These are phyloP conservation scores for Heliornis fulica DNA, from an alignment of 2,113 vertebrate genomes.

Conservation along the genomic window DNA sequence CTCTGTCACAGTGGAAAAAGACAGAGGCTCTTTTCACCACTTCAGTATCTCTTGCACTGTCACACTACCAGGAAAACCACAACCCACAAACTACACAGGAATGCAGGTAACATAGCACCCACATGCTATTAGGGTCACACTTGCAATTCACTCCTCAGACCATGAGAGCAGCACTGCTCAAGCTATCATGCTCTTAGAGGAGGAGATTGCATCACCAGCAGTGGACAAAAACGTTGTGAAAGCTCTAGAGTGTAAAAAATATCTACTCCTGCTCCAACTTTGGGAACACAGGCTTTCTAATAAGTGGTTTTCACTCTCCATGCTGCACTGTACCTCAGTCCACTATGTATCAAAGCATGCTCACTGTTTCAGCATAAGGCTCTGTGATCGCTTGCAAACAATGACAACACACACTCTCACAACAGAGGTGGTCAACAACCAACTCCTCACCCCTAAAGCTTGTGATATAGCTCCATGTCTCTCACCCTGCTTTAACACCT, in stretches of 20 bases:
- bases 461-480: background rate
- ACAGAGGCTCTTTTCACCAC: background rate
- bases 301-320: background rate
- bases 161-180: background rate
- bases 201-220: background rate
- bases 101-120: background rate
- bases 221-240: background rate
- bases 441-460: background rate
- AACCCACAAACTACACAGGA: background rate
- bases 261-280: background rate
- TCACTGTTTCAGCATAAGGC: background rate
- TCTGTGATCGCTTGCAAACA: background rate
- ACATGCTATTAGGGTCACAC: background rate
- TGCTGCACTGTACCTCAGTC: background rate
- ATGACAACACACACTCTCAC: background rate
- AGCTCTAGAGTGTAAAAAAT: background rate
- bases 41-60: background rate
- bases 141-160: background rate
- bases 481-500: background rate
- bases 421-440: background rate
- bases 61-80: background rate
- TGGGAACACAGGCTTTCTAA: background rate
- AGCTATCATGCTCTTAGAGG: background rate
- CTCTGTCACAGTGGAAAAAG: background rate
- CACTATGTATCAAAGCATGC: background rate